These are phyloP conservation scores for Peromyscus aztecus DNA, from an alignment of 2,797 vertebrate species.

Conservation along the genomic window DNA sequence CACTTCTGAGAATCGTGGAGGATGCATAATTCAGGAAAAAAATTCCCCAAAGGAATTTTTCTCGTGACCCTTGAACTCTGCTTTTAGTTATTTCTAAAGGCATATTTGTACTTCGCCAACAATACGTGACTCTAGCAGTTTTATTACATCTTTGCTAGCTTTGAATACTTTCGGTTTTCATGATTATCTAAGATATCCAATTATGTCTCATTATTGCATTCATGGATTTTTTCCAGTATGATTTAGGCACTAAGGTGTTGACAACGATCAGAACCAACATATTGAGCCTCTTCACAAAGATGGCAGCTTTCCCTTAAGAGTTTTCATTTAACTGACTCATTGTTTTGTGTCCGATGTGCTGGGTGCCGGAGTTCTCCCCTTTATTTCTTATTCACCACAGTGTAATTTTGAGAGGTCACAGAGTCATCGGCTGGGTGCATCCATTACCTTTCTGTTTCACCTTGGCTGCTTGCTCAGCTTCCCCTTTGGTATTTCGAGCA, in stretches of 20 bases:
- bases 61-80: conserved; percentile 20
- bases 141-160: not conserved
- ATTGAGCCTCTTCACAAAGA: not conserved
- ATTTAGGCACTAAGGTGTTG: not conserved
- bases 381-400: not conserved
- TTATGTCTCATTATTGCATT: not conserved
- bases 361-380: not conserved
- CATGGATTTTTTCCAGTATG: not conserved
- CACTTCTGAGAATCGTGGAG: not conserved
- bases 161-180: conserved; percentile 29
- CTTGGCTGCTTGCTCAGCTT: conserved; percentile 82
- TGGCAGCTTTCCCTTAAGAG: not conserved
- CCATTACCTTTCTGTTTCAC: conserved; percentile 91
- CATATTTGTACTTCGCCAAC: not conserved
- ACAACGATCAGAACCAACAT: not conserved
- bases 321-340: conserved; percentile 28
- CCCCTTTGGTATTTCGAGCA: conserved; percentile 89
- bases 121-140: not conserved
- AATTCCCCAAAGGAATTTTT: conserved; percentile 53
- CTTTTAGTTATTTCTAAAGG: conserved; percentile 36
- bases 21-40: conserved; percentile 36
- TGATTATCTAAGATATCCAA: not conserved
- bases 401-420: not conserved
- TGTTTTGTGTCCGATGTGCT: not conserved
- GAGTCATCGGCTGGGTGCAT: not conserved